Percentiles rank a stretch among this genome's conserved stretches.
These are phyloP conservation scores for Tiphia femorata DNA, from an alignment of 2,888 invertebrate species.

Conservation along the genomic window DNA sequence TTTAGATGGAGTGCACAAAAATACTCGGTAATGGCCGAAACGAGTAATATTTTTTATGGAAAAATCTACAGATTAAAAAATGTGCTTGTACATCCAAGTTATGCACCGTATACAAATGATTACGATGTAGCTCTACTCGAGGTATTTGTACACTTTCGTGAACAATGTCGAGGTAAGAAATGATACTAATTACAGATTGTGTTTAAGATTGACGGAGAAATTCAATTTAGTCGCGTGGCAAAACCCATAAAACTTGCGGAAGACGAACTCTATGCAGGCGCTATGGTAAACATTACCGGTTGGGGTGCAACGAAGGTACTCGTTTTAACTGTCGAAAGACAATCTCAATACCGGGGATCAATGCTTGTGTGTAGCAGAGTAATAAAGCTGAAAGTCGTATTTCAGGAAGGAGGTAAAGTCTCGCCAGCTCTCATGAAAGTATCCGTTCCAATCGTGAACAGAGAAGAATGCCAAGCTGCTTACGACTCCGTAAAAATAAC, in stretches of 20 bases:
- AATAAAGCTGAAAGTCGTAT: neutral
- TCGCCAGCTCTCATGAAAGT: slow-evolving; percentile 71
- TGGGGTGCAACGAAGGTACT: slow-evolving; percentile 53
- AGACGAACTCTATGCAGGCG: slow-evolving; percentile 28
- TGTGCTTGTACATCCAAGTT: slow-evolving; percentile 51
- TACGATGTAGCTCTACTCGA: slow-evolving; percentile 55
- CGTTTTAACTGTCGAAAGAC: neutral
- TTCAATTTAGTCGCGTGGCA: slow-evolving; percentile 21
- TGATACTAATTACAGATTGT: neutral
- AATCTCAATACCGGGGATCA: too few relatives aligned
- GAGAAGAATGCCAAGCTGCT: slow-evolving; percentile 63
- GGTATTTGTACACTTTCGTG: slow-evolving; percentile 18
- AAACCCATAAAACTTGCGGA: slow-evolving; percentile 28
- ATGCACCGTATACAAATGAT: slow-evolving; percentile 46
- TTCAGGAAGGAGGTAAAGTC: slow-evolving; percentile 39
- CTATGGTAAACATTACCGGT: slow-evolving; percentile 55
- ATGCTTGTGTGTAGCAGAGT: too few relatives aligned
- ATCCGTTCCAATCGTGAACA: slow-evolving; percentile 69
- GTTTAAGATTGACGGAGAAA: slow-evolving; percentile 31
- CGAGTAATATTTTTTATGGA: slow-evolving; percentile 19
- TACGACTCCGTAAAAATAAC: slow-evolving; percentile 69
- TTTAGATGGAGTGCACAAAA: slow-evolving; percentile 7
- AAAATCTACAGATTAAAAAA: slow-evolving; percentile 24
- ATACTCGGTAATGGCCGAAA: slow-evolving; percentile 37
- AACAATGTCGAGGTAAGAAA: neutral